Conservation (phyloP, 2,113 vertebrate genomes). For the Oenanthe melanoleuca region DNA sequence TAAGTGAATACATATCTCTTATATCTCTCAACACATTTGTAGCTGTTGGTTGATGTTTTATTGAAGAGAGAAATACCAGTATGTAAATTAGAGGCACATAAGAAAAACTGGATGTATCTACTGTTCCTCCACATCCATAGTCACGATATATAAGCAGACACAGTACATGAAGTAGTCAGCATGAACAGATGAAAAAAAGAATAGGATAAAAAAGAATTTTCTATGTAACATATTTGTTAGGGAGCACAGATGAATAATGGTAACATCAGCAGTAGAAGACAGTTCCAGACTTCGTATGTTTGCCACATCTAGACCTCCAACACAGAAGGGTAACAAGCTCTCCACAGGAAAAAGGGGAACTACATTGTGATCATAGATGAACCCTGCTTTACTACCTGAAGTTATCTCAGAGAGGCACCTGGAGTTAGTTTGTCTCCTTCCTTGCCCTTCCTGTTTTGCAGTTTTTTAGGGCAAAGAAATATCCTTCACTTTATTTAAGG, state of each 20-base stretch:
- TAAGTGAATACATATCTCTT: neutral
- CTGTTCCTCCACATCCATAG: neutral
- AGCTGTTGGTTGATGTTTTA: neutral
- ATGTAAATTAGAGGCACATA: neutral
- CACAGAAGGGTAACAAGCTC: neutral
- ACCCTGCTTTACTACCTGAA: neutral
- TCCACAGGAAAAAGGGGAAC: neutral
- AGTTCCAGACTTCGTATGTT: neutral
- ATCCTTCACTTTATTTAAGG: neutral
- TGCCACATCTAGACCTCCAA: neutral
- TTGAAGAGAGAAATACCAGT: neutral
- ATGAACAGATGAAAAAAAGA: neutral
- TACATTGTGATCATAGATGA: neutral
- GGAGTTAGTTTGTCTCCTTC: neutral
- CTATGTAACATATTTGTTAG: neutral
- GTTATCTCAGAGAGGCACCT: neutral
- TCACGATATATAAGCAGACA: neutral
- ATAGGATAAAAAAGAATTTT: neutral
- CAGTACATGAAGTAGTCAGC: neutral
- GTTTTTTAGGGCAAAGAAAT: neutral
- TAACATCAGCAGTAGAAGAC: neutral
- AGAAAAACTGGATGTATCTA: neutral
- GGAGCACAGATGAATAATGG: neutral
- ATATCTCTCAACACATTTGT: neutral
- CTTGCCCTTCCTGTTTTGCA: neutral